Percentiles rank a stretch among this genome's conserved stretches.
Conservation (phyloP, 2,888 invertebrate genomes). For the Habroteleia sp. region DNA sequence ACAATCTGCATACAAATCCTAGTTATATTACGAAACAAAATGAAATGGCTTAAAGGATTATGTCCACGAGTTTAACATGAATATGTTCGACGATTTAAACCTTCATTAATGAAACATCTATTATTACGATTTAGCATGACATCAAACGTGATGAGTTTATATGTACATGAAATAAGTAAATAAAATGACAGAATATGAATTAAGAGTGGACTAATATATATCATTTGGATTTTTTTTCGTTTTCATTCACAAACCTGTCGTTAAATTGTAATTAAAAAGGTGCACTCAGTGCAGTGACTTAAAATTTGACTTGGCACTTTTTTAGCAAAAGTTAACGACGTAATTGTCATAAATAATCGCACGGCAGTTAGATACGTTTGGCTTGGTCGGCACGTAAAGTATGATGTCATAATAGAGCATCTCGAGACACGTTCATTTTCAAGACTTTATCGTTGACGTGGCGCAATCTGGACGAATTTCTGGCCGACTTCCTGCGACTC, state of each 20-base stretch:
- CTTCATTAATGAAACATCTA: constrained; percentile 14
- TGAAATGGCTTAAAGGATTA: constrained; percentile 10
- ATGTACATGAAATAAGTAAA: too few relatives aligned
- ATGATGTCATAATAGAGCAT: constrained; percentile 61
- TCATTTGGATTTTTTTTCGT: too few relatives aligned
- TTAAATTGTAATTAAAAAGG: too few relatives aligned
- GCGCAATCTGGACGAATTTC: constrained; percentile 65
- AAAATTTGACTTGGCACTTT: constrained; percentile 32
- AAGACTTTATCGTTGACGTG: constrained; percentile 64
- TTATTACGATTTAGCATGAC: neutral
- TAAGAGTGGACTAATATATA: too few relatives aligned
- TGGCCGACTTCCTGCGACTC: constrained; percentile 62
- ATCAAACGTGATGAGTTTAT: too few relatives aligned
- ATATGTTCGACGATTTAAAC: constrained; percentile 11
- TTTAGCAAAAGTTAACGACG: constrained; percentile 43
- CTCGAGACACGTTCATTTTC: constrained; percentile 64
- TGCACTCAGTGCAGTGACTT: constrained; percentile 9
- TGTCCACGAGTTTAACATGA: constrained; percentile 13
- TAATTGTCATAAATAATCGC: constrained; percentile 56
- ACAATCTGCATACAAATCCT: constrained; percentile 5
- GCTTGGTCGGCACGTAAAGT: constrained; percentile 56
- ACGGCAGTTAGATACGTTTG: constrained; percentile 38
- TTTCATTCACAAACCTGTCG: too few relatives aligned
- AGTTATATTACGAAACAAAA: constrained; percentile 12
- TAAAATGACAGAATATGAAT: too few relatives aligned